Conservation (phyloP, 2,113 vertebrate species). For the Brachirus orientalis region DNA sequence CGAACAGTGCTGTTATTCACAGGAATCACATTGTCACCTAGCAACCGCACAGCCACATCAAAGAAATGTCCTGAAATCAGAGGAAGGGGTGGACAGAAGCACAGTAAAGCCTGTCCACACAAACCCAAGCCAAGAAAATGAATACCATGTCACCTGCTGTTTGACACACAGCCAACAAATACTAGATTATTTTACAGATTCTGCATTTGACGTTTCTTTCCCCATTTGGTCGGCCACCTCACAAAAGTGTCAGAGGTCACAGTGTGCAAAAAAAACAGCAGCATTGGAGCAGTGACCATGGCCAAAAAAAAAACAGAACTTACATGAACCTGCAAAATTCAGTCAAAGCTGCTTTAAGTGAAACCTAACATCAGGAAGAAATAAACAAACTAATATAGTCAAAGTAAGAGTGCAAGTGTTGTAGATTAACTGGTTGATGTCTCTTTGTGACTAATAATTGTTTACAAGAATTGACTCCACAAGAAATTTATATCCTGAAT, state of each 20-base stretch:
- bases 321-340: neutral
- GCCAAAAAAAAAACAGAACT: neutral
- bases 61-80: slow-evolving; percentile 52
- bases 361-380: neutral
- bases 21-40: slow-evolving; percentile 58
- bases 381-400: too few relatives aligned
- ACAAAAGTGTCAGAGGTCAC: slow-evolving; percentile 10
- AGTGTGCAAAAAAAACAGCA: neutral
- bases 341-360: neutral
- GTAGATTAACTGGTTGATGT: too few relatives aligned
- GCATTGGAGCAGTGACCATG: neutral
- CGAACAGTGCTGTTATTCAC: slow-evolving; percentile 73
- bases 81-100: neutral
- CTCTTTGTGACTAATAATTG: too few relatives aligned
- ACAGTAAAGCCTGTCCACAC: neutral
- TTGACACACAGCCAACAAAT: slow-evolving; percentile 8
- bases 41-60: slow-evolving; percentile 68
- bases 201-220: neutral
- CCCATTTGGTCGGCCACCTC: neutral
- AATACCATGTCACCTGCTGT: slow-evolving; percentile 1
- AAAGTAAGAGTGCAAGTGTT: too few relatives aligned
- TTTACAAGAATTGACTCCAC: too few relatives aligned
- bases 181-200: neutral
- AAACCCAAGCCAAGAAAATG: neutral
- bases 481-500: too few relatives aligned